Conservation (phyloP, 2,113 vertebrate species). For the Centrocercus urophasianus region DNA sequence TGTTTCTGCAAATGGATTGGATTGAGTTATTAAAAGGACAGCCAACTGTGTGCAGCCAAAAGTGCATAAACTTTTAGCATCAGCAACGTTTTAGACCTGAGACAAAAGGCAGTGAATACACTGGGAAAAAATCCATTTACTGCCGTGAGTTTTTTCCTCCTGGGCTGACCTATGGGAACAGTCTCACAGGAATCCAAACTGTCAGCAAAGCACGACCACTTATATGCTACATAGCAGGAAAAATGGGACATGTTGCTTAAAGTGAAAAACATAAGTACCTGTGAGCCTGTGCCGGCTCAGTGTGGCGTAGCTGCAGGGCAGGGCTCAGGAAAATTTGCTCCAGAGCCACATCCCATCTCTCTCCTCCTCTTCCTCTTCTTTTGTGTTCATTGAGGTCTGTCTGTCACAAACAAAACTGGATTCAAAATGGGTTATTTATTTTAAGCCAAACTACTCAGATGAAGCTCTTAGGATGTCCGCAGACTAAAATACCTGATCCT, state of each 20-base stretch:
- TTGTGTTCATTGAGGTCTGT: neutral
- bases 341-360: neutral
- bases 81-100: neutral
- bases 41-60: neutral
- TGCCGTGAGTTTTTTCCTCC: neutral
- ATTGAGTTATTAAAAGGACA: neutral
- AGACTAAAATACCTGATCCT: conserved; percentile 44
- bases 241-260: neutral
- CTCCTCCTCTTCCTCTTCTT: neutral
- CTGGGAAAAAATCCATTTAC: neutral
- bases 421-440: conserved; percentile 53
- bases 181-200: neutral
- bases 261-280: neutral
- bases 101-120: neutral
- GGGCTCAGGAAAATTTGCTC: neutral
- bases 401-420: neutral
- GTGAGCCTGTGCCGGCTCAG: neutral
- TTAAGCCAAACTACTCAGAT: conserved; percentile 8
- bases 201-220: neutral
- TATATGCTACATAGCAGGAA: neutral
- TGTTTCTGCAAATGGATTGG: neutral
- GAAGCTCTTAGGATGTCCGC: conserved; percentile 43
- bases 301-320: neutral
- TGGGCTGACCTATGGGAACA: neutral
- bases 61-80: neutral